phyloP scores from a whole-genome alignment of 2,113 vertebrate genomes.

The Crypturellus undulatus region DNA sequence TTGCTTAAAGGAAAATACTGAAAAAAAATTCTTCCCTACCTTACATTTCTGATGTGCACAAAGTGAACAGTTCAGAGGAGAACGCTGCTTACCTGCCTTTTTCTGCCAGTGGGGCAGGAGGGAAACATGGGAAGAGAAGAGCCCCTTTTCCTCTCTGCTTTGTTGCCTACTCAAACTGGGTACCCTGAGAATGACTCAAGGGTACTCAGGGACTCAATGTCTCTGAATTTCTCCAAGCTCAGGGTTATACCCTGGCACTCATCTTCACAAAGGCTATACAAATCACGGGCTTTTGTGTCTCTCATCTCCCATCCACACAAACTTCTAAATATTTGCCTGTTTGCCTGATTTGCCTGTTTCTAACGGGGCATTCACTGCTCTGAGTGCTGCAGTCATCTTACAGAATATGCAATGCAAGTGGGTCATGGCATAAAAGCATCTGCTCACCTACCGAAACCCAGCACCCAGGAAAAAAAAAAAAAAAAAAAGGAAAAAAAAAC shows the following conservation, averaged over 20 bases:
- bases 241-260: neutral
- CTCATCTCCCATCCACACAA: neutral
- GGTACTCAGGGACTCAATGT: too few species aligned
- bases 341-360: neutral
- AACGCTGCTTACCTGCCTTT: neutral
- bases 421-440: neutral
- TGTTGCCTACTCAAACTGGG: neutral
- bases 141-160: too few species aligned
- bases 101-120: neutral
- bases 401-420: neutral
- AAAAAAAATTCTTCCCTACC: neutral
- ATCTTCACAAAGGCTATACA: neutral
- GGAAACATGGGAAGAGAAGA: neutral
- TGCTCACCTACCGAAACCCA: neutral
- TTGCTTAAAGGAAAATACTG: neutral
- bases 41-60: neutral
- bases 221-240: neutral
- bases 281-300: neutral
- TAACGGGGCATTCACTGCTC: neutral
- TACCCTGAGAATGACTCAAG: neutral
- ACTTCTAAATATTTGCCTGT: neutral
- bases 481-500: neutral
- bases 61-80: neutral
- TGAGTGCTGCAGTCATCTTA: rapidly evolving
- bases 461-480: neutral